Evolutionary conservation across 2,113 vertebrate genomes (phyloP), one percentile per base, ranked within the genome.

Genomic region (Bujurquina vittata): DNA sequence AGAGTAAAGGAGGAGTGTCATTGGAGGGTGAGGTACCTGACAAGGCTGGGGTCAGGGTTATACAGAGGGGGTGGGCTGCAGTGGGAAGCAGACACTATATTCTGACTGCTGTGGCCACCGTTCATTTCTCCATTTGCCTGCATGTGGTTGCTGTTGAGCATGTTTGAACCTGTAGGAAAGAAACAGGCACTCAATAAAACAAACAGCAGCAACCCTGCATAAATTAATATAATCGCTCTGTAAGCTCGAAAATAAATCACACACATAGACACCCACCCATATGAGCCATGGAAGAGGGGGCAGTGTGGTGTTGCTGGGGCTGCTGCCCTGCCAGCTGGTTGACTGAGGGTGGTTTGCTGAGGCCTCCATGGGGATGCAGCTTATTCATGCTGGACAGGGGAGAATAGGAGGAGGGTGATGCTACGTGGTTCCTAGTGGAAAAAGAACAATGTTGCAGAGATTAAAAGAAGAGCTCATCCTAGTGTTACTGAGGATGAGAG

Each of bases 21-120:
- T 92, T 95, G 95, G 93, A 96, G 94, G 88, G 95, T 95, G 93
- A 95, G 94, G 93, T 96, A 99, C 98, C 98, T 99, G 96, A 99
- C 95, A 0, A 99, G 97, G 96, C 97, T 97, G 95, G 98, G 97
- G 93, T 99, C 98, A 0, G 98, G 97, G 72, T 97, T 98, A 96
- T 99, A 99, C 58, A 97, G 96, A 5, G 98, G 98, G 10, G 98
- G 98, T 0, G 98, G 97, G 26, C 96, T 98, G 95, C 97, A 99
- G 93, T 99, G 98, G 0, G 98, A 97, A 22, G 98, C 96, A 0
- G 97, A 97, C 87, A 97, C 96, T 97, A 99, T 95, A 74, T 97
- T 89, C 95, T 99, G 98, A 22, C 96, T 95, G 0, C 96, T 79
- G 89, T 98, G 98, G 52, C 95, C 95, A 3, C 98, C 96, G 0